Percentiles rank a stretch among this genome's conserved stretches.
These are phyloP conservation scores for Trematomus loennbergii DNA, from an alignment of 2,113 vertebrate species.

Conservation along the genomic window DNA sequence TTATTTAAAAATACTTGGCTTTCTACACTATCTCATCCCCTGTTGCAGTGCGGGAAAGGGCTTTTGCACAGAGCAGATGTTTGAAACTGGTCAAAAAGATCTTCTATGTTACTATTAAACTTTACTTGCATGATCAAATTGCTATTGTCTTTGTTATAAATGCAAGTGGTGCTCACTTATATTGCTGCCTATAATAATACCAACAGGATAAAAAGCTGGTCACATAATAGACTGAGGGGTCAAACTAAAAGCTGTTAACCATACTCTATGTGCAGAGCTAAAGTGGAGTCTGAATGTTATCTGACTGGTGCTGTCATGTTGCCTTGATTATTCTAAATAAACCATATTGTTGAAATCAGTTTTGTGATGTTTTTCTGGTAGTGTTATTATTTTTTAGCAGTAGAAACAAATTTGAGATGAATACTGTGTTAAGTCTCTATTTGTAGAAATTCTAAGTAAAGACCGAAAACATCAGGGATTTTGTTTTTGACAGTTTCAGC, in stretches of 20 bases:
- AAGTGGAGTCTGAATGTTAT: slow-evolving; percentile 47
- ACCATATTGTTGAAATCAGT: slow-evolving; percentile 41
- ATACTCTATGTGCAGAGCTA: slow-evolving; percentile 31
- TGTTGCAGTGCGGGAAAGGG: not conserved
- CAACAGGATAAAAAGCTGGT: slow-evolving; percentile 63
- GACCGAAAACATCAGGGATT: not conserved
- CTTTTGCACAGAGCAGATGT: slow-evolving; percentile 11
- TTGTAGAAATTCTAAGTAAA: not conserved
- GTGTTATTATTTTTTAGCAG: not conserved
- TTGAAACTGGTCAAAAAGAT: slow-evolving; percentile 14
- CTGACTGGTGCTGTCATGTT: slow-evolving; percentile 60
- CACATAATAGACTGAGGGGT: slow-evolving; percentile 48
- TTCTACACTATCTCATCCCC: not conserved
- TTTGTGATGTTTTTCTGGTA: not conserved
- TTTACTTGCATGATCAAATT: not conserved
- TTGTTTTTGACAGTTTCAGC: not conserved
- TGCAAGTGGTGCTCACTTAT: slow-evolving; percentile 59
- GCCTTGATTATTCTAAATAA: slow-evolving; percentile 70
- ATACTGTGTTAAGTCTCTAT: not conserved
- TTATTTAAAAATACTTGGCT: slow-evolving; percentile 1
- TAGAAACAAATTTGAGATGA: not conserved
- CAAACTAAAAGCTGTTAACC: slow-evolving; percentile 27
- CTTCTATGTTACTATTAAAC: slow-evolving; percentile 15
- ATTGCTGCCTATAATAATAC: slow-evolving; percentile 35
- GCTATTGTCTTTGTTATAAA: slow-evolving; percentile 11